These are phyloP conservation scores for Tinea pellionella DNA, from an alignment of 2,888 invertebrate species.

Conservation along the genomic window DNA sequence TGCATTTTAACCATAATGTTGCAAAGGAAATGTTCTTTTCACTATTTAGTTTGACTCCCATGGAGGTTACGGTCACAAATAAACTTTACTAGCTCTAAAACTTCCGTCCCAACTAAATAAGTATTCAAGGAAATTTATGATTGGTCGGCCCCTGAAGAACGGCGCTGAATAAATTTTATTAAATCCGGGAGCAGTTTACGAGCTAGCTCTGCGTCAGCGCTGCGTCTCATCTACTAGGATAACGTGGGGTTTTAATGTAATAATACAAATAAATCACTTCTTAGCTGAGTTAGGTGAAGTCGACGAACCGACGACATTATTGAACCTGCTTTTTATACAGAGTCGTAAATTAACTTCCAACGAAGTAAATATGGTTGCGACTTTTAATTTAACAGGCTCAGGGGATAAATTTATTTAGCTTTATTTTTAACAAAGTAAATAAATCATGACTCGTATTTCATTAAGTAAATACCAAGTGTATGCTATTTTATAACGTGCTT, in stretches of 20 bases:
- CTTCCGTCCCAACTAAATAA: slow-evolving; percentile 58
- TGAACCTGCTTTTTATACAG: background rate
- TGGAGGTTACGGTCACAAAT: slow-evolving; percentile 32
- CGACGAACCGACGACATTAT: background rate
- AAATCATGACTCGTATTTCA: background rate
- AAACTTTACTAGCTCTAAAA: slow-evolving; percentile 59
- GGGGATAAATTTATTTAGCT: background rate
- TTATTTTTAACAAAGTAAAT: background rate
- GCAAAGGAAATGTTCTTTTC: background rate
- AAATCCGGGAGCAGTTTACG: slow-evolving; percentile 61
- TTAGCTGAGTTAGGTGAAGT: slow-evolving; percentile 27
- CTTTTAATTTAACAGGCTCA: background rate
- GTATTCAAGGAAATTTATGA: slow-evolving; percentile 61
- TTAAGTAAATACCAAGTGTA: background rate
- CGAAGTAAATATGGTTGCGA: background rate
- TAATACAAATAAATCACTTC: slow-evolving; percentile 34
- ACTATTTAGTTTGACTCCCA: background rate
- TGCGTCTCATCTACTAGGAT: slow-evolving; percentile 37
- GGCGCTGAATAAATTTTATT: slow-evolving; percentile 64
- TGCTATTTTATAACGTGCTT: background rate
- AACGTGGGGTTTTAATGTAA: slow-evolving; percentile 47
- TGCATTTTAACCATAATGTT: background rate
- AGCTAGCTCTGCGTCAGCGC: slow-evolving; percentile 47
- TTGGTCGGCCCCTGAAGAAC: slow-evolving; percentile 58
- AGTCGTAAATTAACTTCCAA: slow-evolving; percentile 3